Evolutionary conservation across 2,888 invertebrate genomes (phyloP).

Genomic region (Harmothoe impar): DNA sequence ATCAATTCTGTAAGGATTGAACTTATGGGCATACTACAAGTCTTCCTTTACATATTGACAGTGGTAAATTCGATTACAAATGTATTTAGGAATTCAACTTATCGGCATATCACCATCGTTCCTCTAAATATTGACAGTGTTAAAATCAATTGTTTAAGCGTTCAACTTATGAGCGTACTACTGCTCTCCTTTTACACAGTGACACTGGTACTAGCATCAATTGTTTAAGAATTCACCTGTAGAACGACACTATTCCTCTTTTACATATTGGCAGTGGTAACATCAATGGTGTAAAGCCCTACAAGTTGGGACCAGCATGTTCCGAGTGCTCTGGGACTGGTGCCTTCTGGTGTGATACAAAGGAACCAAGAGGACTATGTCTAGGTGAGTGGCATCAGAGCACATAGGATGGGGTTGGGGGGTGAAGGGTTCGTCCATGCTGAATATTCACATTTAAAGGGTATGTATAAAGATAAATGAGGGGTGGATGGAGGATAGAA

Average conservation of each 20-base stretch:
- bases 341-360: neutral
- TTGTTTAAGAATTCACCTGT: too few species aligned
- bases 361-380: slow-evolving; percentile 18
- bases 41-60: neutral
- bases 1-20: neutral
- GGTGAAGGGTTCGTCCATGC: too few species aligned
- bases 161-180: too few species aligned
- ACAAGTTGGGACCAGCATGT: neutral
- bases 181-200: too few species aligned
- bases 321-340: neutral
- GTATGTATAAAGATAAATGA: neutral
- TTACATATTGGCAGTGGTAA: neutral
- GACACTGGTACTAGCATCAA: neutral
- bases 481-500: neutral
- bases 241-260: too few species aligned
- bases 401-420: too few species aligned
- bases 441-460: too few species aligned
- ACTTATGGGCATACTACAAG: neutral
- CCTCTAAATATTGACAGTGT: too few species aligned
- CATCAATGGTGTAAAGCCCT: neutral
- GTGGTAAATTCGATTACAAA: too few species aligned
- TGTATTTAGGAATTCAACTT: too few species aligned
- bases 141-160: too few species aligned
- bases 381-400: neutral
- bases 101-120: too few species aligned